Evolutionary conservation across 2,888 invertebrate species (phyloP).

Genomic region (Bombylius major): DNA sequence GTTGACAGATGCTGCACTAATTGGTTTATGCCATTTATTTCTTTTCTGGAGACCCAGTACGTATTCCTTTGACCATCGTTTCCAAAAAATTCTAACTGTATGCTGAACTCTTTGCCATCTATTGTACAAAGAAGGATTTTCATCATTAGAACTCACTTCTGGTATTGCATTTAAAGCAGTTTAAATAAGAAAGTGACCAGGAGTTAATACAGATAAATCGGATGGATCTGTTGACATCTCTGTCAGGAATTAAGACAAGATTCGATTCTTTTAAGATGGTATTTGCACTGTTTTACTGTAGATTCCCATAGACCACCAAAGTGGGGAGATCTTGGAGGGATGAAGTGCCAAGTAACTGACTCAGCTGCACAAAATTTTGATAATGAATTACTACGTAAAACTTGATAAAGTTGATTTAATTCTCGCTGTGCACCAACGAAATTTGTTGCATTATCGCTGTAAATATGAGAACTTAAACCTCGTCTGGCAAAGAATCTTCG

Average conservation of each 20-base stretch:
- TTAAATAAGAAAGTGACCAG: too few species aligned
- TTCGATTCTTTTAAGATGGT: background rate
- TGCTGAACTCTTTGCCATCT: too few species aligned
- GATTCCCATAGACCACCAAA: background rate
- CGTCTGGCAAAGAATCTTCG: slow-evolving; percentile 10
- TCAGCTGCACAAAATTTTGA: too few species aligned
- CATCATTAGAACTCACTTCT: too few species aligned
- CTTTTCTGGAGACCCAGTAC: background rate
- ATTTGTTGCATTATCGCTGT: slow-evolving; percentile 1
- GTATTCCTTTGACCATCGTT: background rate
- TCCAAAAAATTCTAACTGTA: background rate
- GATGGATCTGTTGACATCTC: too few species aligned
- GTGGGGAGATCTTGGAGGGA: background rate
- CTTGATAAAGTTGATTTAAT: too few species aligned
- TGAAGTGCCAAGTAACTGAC: too few species aligned
- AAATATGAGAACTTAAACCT: slow-evolving; percentile 3
- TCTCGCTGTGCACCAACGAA: background rate
- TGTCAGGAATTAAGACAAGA: too few species aligned
- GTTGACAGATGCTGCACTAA: background rate
- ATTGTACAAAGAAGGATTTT: too few species aligned
- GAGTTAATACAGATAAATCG: too few species aligned
- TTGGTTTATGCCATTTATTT: background rate
- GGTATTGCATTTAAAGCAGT: too few species aligned
- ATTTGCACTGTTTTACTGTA: background rate
- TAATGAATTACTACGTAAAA: too few species aligned